A percentile compares a stretch with the other conserved stretches of the same genome.
These are phyloP conservation scores for Neoniphon sammara DNA, from an alignment of 2,797 vertebrate genomes.

Conservation along the genomic window DNA sequence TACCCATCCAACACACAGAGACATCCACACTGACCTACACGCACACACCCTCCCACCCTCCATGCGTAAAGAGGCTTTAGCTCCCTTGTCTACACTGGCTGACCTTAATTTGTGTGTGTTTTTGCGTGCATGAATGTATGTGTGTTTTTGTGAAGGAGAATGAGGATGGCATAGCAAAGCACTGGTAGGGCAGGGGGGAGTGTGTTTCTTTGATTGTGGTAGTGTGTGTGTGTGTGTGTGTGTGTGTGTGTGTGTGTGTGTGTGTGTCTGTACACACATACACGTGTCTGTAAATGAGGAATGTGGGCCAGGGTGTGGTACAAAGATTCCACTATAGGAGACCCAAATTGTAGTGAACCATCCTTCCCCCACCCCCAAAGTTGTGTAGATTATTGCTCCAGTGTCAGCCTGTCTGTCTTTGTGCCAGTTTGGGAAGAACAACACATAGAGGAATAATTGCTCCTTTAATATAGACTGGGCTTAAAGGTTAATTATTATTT, in stretches of 20 bases:
- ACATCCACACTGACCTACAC: conserved; percentile 28
- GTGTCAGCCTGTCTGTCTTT: conserved; percentile 40
- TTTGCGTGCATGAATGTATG: not conserved
- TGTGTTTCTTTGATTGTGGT: conserved; percentile 55
- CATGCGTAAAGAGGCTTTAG: conserved; percentile 73
- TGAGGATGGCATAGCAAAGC: conserved; percentile 51
- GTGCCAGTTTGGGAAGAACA: conserved; percentile 39
- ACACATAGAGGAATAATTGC: not conserved
- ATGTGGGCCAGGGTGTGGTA: conserved; percentile 63
- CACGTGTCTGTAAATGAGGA: conserved; percentile 35
- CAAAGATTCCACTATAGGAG: conserved; percentile 19
- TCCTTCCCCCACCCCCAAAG: conserved; percentile 34
- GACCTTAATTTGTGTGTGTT: conserved; percentile 74
- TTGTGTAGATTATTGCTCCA: conserved; percentile 53
- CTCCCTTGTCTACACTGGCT: conserved; percentile 61
- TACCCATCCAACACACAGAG: conserved; percentile 50
- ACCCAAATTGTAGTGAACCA: conserved; percentile 43
- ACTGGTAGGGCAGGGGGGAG: conserved; percentile 29
- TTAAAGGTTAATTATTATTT: not conserved
- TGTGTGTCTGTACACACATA: conserved; percentile 10
- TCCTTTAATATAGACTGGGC: not conserved
- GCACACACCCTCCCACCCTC: conserved; percentile 42
- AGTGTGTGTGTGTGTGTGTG: conserved; percentile 51
- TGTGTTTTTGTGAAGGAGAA: conserved; percentile 68
- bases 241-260: conserved; percentile 50